Conservation (phyloP, 2,888 invertebrate species). For the Mythimna impura region DNA sequence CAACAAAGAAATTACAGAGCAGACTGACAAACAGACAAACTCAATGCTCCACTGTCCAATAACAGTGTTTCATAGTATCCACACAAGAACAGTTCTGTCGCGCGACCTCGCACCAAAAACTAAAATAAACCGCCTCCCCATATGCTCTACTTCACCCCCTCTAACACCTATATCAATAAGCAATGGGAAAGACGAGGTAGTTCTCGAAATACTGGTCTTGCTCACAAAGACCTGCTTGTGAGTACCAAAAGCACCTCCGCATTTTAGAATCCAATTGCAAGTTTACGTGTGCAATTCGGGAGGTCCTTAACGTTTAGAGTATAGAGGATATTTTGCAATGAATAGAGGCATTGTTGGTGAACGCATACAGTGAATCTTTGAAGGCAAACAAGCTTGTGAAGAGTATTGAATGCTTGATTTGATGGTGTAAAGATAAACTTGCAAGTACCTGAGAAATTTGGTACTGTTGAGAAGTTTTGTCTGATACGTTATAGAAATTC, state of each 20-base stretch:
- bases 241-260: conserved; percentile 86
- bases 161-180: conserved; percentile 60
- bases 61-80: conserved; percentile 88
- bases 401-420: conserved; percentile 84
- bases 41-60: conserved; percentile 86
- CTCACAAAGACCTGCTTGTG: conserved; percentile 87
- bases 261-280: conserved; percentile 83
- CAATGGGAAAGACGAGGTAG: conserved; percentile 74
- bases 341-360: conserved; percentile 60
- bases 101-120: conserved; percentile 83
- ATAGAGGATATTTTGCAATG: conserved; percentile 79
- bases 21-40: conserved; percentile 79
- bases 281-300: conserved; percentile 72
- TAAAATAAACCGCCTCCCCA: conserved; percentile 70
- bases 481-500: conserved; percentile 24
- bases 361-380: conserved; percentile 77
- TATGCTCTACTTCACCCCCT: conserved; percentile 67
- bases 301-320: conserved; percentile 69
- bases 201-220: conserved; percentile 77
- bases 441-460: conserved; percentile 61
- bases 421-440: conserved; percentile 75
- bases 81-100: conserved; percentile 87
- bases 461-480: conserved; percentile 41
- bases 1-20: conserved; percentile 86
- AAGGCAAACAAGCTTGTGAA: conserved; percentile 87